Conservation (phyloP, 2,888 invertebrate species). For the Gnatocerus cornutus region DNA sequence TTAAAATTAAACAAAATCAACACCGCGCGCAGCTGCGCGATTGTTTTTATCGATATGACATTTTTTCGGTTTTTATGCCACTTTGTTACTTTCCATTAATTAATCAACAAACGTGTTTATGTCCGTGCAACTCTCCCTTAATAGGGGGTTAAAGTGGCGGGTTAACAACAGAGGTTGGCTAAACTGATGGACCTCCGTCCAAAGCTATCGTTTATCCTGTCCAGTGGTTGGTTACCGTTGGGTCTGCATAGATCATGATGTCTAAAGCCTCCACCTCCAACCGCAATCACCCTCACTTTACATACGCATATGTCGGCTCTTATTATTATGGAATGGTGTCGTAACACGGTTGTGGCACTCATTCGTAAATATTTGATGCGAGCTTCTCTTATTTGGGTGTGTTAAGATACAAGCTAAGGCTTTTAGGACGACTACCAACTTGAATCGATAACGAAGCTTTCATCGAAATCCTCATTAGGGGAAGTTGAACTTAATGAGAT, state of each 20-base stretch:
- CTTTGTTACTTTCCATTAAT: slow-evolving; percentile 18
- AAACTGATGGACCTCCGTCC: slow-evolving; percentile 57
- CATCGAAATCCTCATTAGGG: slow-evolving; percentile 19
- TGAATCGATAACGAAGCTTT: slow-evolving; percentile 26
- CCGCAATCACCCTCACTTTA: slow-evolving; percentile 38
- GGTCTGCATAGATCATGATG: slow-evolving; percentile 61
- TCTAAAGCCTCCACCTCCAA: slow-evolving; percentile 42
- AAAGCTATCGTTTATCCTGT: slow-evolving; percentile 64
- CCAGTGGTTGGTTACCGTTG: slow-evolving; percentile 59
- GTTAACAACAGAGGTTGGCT: slow-evolving; percentile 37
- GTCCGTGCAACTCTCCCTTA: slow-evolving; percentile 6
- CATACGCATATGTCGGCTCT: slow-evolving; percentile 8
- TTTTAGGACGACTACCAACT: slow-evolving; percentile 8
- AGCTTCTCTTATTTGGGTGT: slow-evolving; percentile 1
- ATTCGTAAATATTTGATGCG: slow-evolving; percentile 28
- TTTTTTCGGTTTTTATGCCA: not conserved
- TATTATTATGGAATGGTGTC: slow-evolving; percentile 17
- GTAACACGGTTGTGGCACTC: slow-evolving; percentile 18
- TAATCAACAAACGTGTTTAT: slow-evolving; percentile 37
- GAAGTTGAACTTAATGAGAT: slow-evolving; percentile 20
- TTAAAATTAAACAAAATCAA: no score
- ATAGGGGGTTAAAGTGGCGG: slow-evolving; percentile 39
- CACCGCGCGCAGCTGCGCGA: no score
- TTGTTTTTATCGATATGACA: no score
- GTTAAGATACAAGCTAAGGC: slow-evolving; percentile 28